Percentiles rank a stretch among this genome's conserved stretches.
These are phyloP conservation scores for Noctua pronuba DNA, from an alignment of 2,888 invertebrate species.

Conservation along the genomic window DNA sequence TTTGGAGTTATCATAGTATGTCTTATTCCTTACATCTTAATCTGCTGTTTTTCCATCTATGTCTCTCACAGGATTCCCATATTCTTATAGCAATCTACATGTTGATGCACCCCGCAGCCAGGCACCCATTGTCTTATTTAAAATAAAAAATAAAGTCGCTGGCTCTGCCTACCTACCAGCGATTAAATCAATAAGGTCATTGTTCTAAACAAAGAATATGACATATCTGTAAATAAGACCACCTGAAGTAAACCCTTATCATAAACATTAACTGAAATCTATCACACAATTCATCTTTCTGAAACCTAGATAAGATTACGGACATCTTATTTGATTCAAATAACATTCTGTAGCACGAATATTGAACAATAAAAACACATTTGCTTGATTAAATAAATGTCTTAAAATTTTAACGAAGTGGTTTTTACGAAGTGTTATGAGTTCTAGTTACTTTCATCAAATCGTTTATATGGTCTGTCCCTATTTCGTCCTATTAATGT, in stretches of 20 bases:
- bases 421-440: not conserved
- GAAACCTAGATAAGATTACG: constrained; percentile 46
- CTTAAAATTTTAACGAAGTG: not conserved
- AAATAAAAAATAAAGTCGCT: not conserved
- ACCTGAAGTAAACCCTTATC: constrained; percentile 31
- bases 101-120: not conserved
- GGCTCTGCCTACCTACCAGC: not conserved
- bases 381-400: not conserved
- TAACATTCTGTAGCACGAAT: not conserved
- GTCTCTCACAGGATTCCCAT: not conserved
- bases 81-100: not conserved
- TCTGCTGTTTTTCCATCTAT: not conserved
- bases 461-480: constrained; percentile 37
- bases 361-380: constrained; percentile 1
- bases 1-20: not conserved
- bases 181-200: not conserved
- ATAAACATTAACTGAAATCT: constrained; percentile 20
- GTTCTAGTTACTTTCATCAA: not conserved
- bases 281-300: constrained; percentile 27
- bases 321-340: constrained; percentile 34
- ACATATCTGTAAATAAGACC: not conserved
- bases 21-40: not conserved
- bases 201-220: not conserved
- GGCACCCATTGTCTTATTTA: not conserved
- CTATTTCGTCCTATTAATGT: constrained; percentile 4